A percentile compares a stretch with the other conserved stretches of the same genome.
These are phyloP conservation scores for Platysteira castanea DNA, from an alignment of 2,113 vertebrate genomes.

Conservation along the genomic window DNA sequence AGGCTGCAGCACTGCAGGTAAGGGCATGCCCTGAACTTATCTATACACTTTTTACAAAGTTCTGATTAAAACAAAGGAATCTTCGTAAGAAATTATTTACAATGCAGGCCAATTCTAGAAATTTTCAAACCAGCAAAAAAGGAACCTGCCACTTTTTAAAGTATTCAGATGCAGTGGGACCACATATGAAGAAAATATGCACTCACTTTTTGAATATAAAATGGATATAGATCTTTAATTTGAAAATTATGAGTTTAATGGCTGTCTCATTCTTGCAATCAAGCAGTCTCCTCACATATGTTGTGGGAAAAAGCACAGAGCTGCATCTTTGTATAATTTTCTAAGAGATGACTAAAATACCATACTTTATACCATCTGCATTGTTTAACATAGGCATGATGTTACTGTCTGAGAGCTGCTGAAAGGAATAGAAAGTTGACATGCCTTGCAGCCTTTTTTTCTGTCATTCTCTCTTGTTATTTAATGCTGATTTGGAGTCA, in stretches of 20 bases:
- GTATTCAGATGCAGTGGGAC: not conserved
- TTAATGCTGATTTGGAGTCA: not conserved
- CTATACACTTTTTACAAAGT: not conserved
- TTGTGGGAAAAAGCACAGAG: not conserved
- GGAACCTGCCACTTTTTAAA: not conserved
- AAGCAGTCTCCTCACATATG: not conserved
- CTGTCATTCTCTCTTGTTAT: not conserved
- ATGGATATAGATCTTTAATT: not conserved
- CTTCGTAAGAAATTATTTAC: not conserved
- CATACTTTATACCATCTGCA: not conserved
- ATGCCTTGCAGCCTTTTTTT: not conserved
- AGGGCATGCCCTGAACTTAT: no score
- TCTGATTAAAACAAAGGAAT: not conserved
- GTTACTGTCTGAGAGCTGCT: not conserved
- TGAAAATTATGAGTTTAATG: not conserved
- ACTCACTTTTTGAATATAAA: not conserved
- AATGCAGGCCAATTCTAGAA: not conserved
- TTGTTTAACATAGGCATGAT: not conserved
- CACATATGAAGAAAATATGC: not conserved
- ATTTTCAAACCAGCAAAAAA: not conserved
- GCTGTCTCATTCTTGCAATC: not conserved
- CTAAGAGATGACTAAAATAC: not conserved
- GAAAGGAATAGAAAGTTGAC: not conserved
- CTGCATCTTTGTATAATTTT: not conserved
- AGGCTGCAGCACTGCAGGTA: not conserved